Evolutionary conservation across 1,140 invertebrate genomes (phyloP).

Genomic region (Macrocentrus cingulum): DNA sequence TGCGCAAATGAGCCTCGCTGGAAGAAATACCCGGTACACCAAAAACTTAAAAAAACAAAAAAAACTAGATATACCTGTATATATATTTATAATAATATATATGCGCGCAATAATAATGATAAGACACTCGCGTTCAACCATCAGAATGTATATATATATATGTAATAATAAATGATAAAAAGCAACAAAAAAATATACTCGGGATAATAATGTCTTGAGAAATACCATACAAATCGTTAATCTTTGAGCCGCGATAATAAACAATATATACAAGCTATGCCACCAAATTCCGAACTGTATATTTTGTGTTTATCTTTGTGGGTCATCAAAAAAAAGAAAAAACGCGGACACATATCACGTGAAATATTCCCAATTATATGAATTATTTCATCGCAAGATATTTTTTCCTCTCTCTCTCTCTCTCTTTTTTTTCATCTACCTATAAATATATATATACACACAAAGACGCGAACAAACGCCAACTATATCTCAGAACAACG

Average conservation of each 20-base stretch:
- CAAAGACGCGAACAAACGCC: conserved; percentile 46
- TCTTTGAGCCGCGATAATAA: too few species aligned
- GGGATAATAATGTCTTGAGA: too few species aligned
- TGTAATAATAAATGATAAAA: conserved; percentile 3
- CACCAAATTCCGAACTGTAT: too few species aligned
- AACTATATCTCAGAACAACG: conserved; percentile 54
- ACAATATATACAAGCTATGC: too few species aligned
- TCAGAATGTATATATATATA: conserved; percentile 19
- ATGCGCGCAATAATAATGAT: conserved; percentile 17
- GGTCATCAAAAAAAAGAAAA: too few species aligned
- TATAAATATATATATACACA: conserved; percentile 39
- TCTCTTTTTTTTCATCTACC: conserved; percentile 32
- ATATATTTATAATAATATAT: conserved; percentile 20
- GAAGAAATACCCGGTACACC: conserved; percentile 27
- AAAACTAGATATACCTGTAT: conserved; percentile 18
- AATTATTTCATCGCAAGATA: too few species aligned
- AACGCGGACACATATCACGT: too few species aligned
- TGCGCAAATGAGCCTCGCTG: conserved; percentile 9
- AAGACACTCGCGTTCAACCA: conserved; percentile 23
- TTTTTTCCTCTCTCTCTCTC: conserved; percentile 26
- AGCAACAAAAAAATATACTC: too few species aligned
- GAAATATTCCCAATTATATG: too few species aligned
- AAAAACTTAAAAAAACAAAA: conserved; percentile 24
- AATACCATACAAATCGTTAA: too few species aligned
- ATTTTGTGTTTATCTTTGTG: too few species aligned